Evolutionary conservation across 92 coral and sea anemone genomes (phyloP).

Genomic region (Palythoa grandiflora): DNA sequence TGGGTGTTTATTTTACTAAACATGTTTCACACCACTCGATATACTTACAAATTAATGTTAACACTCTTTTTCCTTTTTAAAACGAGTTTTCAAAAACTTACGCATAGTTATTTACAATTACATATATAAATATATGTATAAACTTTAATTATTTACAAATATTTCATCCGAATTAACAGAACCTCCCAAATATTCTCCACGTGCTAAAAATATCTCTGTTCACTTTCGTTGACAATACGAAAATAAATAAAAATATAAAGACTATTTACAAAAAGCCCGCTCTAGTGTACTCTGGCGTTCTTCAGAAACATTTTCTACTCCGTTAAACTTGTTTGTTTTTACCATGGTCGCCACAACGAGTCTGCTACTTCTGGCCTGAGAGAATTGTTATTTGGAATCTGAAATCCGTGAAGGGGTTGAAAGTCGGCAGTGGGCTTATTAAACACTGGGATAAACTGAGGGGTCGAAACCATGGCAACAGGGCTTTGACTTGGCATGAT

Average conservation of each 20-base stretch:
- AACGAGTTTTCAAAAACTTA: no score
- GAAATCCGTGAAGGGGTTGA: slow-evolving; percentile 58
- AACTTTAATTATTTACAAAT: slow-evolving; percentile 7
- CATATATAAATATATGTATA: no score
- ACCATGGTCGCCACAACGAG: slow-evolving; percentile 87
- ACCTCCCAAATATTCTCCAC: neutral
- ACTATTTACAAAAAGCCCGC: neutral
- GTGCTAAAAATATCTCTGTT: neutral
- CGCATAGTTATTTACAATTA: no score
- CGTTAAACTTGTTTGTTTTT: neutral
- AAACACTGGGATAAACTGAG: slow-evolving; percentile 75
- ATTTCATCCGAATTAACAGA: neutral
- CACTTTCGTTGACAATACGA: neutral
- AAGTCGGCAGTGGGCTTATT: slow-evolving; percentile 59
- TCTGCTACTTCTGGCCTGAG: slow-evolving; percentile 63
- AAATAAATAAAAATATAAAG: neutral
- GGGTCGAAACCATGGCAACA: slow-evolving; percentile 56
- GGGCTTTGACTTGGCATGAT: slow-evolving; percentile 79
- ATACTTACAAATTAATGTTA: no score
- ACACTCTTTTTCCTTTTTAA: no score
- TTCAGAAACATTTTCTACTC: neutral
- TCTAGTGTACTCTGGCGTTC: neutral
- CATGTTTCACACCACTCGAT: no score
- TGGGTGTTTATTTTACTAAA: no score
- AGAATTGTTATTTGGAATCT: slow-evolving; percentile 49